Evolutionary conservation across 1,140 invertebrate species (phyloP), one percentile per base, ranked within the genome.

Genomic region (Coenobita brevimanus): DNA sequence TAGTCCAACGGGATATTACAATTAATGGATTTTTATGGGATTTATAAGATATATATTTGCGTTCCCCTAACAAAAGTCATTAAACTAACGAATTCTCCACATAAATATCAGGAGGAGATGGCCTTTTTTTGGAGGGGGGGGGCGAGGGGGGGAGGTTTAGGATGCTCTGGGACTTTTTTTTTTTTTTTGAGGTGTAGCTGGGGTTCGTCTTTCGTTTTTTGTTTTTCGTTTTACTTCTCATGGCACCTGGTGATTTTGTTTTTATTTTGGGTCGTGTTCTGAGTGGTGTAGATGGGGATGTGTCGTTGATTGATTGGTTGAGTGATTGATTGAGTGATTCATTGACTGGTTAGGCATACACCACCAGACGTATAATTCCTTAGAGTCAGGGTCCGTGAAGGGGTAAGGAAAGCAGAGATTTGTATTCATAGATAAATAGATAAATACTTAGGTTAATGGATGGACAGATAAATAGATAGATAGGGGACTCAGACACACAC

Each of bases 11-110:
- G 43, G 64, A 62, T 43, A 46, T 62, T 38, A 82, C 36, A 38
- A 69, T 71, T 50, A 62, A 82, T 82, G 64, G 80, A 71, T 82
- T 67, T 82, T 82, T 62, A 82, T 50, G n/a, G 80, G 27, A 33
- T 36, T 82, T 71, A 82, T 82, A 82, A 82, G 80, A 82, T 82
- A 82, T 82, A 82, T 69, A 82, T 82, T 43, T 82, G 24, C 41
- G 24, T 17, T 57, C 57, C 80, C 27, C 38, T 82, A 82, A 82
- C 80, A 82, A 82, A 82, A 82, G 80, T 82, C 80, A 82, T 82
- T 82, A 82, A 82, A 82, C 80, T 50, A 82, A 82, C 80, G 69
- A 82, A 82, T 82, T 69, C 64, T 82, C 80, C 41, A 82, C 80
- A 82, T 82, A 82, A 82, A 82, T 82, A 82, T 82, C 64, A 82